A percentile compares a stretch with the other conserved stretches of the same genome.
phyloP scores from a whole-genome alignment of 2,888 invertebrate genomes.

The Dryococelus australis region DNA sequence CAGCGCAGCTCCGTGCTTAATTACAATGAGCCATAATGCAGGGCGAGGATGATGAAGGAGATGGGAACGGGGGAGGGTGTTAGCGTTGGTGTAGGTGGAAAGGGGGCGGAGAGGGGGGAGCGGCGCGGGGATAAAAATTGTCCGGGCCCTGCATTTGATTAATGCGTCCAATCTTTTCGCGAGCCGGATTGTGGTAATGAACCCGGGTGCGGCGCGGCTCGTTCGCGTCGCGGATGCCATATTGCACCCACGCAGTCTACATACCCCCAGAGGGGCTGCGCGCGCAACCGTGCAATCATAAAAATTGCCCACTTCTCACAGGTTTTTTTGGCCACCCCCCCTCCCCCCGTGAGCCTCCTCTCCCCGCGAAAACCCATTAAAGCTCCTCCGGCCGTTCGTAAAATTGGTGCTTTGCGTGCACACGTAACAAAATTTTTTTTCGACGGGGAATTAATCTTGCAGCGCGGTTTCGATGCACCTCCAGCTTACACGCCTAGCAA shows the following conservation, averaged over 20 bases:
- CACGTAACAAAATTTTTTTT: too few relatives aligned
- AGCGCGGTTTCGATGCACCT: too few relatives aligned
- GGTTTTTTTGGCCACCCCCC: neutral
- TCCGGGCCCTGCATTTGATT: neutral
- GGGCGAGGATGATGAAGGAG: neutral
- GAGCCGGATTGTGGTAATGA: conserved; percentile 11
- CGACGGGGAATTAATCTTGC: too few relatives aligned
- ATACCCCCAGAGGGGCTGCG: neutral
- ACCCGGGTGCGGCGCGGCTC: neutral
- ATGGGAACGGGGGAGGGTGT: neutral
- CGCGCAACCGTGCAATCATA: neutral
- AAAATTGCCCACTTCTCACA: conserved; percentile 11
- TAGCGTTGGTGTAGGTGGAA: neutral
- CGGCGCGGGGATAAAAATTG: neutral
- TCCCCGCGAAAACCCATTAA: too few relatives aligned
- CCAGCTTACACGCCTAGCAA: too few relatives aligned
- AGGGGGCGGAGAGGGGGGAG: neutral
- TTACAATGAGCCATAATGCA: neutral
- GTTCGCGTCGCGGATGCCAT: neutral
- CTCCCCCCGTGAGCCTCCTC: too few relatives aligned
- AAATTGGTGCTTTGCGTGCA: neutral
- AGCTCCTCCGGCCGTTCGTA: neutral
- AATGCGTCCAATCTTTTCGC: conserved; percentile 16
- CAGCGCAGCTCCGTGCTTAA: neutral
- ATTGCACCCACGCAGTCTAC: neutral